Evolutionary conservation across 2,888 invertebrate genomes (phyloP), one percentile per base, ranked within the genome.

Genomic region (Hyalella azteca): DNA sequence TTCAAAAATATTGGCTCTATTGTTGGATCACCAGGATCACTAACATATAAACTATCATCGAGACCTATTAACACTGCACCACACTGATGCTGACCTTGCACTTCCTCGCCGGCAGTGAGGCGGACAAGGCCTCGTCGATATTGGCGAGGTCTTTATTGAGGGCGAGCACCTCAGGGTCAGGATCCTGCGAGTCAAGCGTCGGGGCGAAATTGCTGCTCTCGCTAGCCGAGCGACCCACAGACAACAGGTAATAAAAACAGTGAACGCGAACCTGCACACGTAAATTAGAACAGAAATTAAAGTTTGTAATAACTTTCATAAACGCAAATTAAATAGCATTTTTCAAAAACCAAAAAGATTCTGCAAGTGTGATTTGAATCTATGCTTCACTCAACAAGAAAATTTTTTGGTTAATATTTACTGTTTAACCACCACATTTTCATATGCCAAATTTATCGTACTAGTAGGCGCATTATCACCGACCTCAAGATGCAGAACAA

Each of bases 201-300:
- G 88, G 88, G 39, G 87, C 87, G 86, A 86, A 86, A 1, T 85
- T 85, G 54, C 85, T 84, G 45, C 75, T n/a, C 11, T 45, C 75
- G 75, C 41, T 41, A 22, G 75, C 3, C 41, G 79, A 84, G 59
- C 82, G 84, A 81, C 83, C 86, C 54, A 91, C 88, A 3, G 93
- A 92, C 81, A 91, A 91, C 85, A 98, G 90, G 89, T 96, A 96
- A 89, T 95, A 95, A 90, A 98, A 97, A 88, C 97, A 98, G 88
- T 97, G 96, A 60, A 98, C 96, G 81, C 97, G 91, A 82, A 94
- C 83, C 83, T 83, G 60, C 7, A 32, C 9, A 91, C 93, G 54
- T 22, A 54, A 7, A 93, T 86, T 26, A 22, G 15, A 54, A 77
- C 54, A 32, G 7, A 13, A 3, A 26, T 54, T 3, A 54, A 22